phyloP scores from a whole-genome alignment of 1,140 invertebrate genomes.

The Hypothenemus hampei region DNA sequence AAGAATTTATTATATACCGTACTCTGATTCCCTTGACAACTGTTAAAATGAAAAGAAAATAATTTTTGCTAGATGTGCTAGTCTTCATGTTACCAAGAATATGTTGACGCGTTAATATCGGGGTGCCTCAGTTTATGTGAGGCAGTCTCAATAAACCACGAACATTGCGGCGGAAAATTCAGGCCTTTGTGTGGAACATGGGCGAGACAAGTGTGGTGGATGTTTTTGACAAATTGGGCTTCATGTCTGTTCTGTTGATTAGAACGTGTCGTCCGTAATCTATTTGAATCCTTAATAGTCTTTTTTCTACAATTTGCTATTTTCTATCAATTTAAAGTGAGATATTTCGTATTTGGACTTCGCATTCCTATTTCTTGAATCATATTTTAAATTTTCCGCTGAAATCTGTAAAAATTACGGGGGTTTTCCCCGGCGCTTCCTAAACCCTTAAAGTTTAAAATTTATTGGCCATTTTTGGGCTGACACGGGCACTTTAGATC shows the following conservation, averaged over 20 bases:
- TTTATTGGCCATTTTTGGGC: constrained; percentile 24
- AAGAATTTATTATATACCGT: too few species aligned
- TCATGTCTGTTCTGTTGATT: neutral
- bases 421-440: neutral
- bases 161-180: too few species aligned
- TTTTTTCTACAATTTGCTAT: neutral
- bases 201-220: neutral
- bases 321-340: neutral
- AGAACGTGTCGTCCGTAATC: too few species aligned
- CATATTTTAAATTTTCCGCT: constrained; percentile 9
- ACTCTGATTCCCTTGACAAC: too few species aligned
- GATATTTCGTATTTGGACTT: neutral
- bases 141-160: neutral
- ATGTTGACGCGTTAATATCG: too few species aligned
- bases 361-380: neutral
- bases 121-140: too few species aligned
- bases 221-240: neutral
- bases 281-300: too few species aligned
- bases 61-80: too few species aligned
- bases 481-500: constrained; percentile 24
- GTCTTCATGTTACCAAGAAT: too few species aligned
- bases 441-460: constrained; percentile 25
- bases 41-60: too few species aligned
- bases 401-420: constrained; percentile 19
- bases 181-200: neutral